phyloP scores from a whole-genome alignment of 2,113 vertebrate genomes.

The Ammodytes marinus region DNA sequence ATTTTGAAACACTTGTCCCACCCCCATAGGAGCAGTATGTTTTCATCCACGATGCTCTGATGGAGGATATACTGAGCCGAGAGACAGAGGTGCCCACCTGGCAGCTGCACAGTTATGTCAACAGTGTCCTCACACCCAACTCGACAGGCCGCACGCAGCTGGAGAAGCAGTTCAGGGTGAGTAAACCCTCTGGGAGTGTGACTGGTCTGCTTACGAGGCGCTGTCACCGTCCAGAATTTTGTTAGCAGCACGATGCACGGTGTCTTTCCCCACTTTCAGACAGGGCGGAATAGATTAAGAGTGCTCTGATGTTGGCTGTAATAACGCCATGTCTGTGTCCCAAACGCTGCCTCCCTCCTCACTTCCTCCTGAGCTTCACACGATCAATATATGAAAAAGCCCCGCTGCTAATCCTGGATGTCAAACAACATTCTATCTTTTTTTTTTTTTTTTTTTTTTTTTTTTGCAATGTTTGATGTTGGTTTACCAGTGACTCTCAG shows the following conservation, averaged over 20 bases:
- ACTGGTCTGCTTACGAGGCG: constrained; percentile 24
- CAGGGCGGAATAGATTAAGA: constrained; percentile 38
- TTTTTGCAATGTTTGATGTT: constrained; percentile 26
- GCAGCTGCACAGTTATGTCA: constrained; percentile 95
- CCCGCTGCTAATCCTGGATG: constrained; percentile 19
- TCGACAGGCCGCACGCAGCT: constrained; percentile 91
- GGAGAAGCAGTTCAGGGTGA: constrained; percentile 98
- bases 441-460: background rate
- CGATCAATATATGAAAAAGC: constrained; percentile 29
- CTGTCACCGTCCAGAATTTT: constrained; percentile 51
- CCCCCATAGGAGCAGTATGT: constrained; percentile 93
- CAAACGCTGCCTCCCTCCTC: constrained; percentile 39
- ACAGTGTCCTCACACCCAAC: constrained; percentile 93
- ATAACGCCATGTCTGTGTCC: constrained; percentile 67
- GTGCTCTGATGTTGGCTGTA: constrained; percentile 61
- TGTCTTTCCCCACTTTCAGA: constrained; percentile 30
- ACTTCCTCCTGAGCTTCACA: constrained; percentile 47
- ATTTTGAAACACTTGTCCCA: background rate
- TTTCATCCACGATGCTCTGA: constrained; percentile 98
- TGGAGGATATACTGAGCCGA: constrained; percentile 95
- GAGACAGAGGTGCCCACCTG: constrained; percentile 95
- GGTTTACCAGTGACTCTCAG: constrained; percentile 1
- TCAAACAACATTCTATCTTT: constrained; percentile 17
- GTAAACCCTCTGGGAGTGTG: constrained; percentile 37
- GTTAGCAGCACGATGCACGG: constrained; percentile 32